phyloP scores from a whole-genome alignment of 2,113 vertebrate species.

The Ictalurus punctatus region DNA sequence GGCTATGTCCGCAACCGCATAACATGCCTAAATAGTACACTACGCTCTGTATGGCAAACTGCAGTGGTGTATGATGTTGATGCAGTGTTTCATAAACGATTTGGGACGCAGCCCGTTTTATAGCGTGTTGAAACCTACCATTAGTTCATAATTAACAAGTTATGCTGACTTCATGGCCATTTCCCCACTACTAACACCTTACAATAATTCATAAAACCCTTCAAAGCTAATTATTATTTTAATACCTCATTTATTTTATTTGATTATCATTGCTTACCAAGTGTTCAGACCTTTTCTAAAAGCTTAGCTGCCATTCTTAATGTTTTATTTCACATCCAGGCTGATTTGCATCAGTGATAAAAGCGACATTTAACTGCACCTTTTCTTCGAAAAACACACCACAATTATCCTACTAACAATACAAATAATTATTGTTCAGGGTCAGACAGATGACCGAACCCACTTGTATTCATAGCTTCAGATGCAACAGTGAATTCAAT shows the following conservation, averaged over 20 bases:
- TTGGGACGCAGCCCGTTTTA: neutral
- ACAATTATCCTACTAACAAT: neutral
- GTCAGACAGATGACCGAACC: neutral
- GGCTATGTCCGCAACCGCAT: neutral
- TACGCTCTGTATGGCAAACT: neutral
- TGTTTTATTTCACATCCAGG: neutral
- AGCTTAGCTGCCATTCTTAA: neutral
- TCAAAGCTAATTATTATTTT: neutral
- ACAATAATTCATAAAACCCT: neutral
- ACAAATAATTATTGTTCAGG: neutral
- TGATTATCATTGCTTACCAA: neutral
- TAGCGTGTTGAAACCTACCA: neutral
- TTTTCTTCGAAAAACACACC: neutral
- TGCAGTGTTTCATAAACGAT: neutral
- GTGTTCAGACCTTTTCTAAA: neutral
- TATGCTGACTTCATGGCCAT: neutral
- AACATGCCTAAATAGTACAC: neutral
- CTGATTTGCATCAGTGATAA: slow-evolving; percentile 13
- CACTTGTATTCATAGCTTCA: neutral
- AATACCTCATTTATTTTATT: neutral
- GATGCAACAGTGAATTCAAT: neutral
- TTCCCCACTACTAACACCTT: neutral
- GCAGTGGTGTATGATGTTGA: neutral
- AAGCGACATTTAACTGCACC: slow-evolving; percentile 16
- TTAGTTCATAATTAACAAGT: neutral